A percentile compares a stretch with the other conserved stretches of the same genome.
Conservation (phyloP, 2,888 invertebrate genomes). For the Coelinius sp. region DNA sequence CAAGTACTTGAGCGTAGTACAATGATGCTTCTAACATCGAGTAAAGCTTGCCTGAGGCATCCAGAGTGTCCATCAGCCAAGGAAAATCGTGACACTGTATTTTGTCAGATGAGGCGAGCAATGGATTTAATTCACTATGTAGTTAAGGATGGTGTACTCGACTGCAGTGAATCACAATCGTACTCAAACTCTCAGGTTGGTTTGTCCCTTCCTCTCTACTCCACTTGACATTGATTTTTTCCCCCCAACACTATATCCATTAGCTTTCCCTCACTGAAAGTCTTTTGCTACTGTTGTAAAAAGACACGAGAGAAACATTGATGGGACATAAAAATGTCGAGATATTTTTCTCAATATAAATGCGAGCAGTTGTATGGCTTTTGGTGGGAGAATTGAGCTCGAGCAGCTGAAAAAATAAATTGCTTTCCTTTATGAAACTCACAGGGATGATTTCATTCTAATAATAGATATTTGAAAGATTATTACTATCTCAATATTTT, state of each 20-base stretch:
- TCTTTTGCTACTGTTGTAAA: neutral
- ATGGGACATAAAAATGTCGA: neutral
- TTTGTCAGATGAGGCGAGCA: constrained; percentile 96
- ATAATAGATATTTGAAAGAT: neutral
- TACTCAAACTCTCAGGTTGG: constrained; percentile 70
- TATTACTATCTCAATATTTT: neutral
- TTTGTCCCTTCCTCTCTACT: neutral
- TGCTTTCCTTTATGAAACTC: neutral
- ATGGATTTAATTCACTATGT: constrained; percentile 98
- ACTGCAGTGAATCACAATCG: constrained; percentile 71
- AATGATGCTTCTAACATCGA: constrained; percentile 96
- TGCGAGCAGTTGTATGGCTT: too few relatives aligned
- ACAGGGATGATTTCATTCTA: neutral
- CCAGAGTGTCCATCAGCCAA: constrained; percentile 93
- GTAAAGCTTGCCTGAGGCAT: constrained; percentile 96
- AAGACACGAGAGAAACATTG: neutral
- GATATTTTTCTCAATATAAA: neutral
- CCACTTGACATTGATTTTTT: constrained; percentile 23
- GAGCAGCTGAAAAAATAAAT: neutral
- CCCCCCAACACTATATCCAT: neutral
- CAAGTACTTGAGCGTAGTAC: constrained; percentile 96
- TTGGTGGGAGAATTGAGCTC: too few relatives aligned
- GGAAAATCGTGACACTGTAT: constrained; percentile 97
- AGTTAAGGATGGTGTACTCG: constrained; percentile 94
- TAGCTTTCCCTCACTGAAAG: neutral